Conservation (phyloP, 1,140 invertebrate genomes). For the Piezodorus guildinii region DNA sequence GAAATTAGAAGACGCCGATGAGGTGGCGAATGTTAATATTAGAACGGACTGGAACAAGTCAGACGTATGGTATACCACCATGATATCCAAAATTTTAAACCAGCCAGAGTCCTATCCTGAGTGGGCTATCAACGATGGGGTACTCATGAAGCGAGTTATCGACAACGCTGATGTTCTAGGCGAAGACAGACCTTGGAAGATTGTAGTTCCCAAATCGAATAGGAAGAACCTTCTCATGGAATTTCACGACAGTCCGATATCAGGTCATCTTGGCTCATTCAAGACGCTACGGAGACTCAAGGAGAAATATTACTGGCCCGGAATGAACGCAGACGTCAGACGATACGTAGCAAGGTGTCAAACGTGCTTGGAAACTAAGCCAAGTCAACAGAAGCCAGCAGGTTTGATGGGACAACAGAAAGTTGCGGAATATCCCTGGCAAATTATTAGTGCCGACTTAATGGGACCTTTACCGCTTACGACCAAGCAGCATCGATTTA, state of each 20-base stretch:
- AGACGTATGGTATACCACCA: too few species aligned
- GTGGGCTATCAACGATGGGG: too few species aligned
- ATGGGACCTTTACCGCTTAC: neutral
- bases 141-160: constrained; percentile 25
- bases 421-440: neutral
- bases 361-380: neutral
- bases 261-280: neutral
- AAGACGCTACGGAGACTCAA: neutral
- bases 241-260: neutral
- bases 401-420: neutral
- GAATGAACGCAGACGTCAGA: too few species aligned
- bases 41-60: constrained; percentile 36
- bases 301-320: too few species aligned
- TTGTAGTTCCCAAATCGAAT: too few species aligned
- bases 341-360: too few species aligned
- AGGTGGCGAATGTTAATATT: constrained; percentile 29
- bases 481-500: neutral
- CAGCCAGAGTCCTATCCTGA: too few species aligned
- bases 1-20: constrained; percentile 26
- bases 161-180: neutral
- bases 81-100: too few species aligned
- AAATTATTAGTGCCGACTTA: neutral
- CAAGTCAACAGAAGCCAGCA: neutral
- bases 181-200: neutral
- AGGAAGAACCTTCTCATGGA: neutral